Conservation (phyloP, 30 jellyfish, hydroid and myxozoan genomes). For the Aurelia sp. region DNA sequence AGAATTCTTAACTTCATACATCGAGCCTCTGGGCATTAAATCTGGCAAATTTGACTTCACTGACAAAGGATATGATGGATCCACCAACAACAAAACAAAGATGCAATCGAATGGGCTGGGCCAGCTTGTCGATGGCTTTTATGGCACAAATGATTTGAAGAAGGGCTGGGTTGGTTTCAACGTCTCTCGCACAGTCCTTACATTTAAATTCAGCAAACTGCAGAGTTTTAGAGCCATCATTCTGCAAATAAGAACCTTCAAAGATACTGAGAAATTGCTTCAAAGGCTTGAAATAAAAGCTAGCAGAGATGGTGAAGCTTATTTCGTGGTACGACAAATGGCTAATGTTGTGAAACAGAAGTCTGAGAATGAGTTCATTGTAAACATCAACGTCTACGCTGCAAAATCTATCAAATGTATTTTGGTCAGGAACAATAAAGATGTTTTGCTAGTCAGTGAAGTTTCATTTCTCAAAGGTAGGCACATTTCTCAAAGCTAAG, state of each 20-base stretch:
- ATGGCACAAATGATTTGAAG: conserved; percentile 53
- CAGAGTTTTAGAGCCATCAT: conserved; percentile 33
- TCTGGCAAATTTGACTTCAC: conserved; percentile 60
- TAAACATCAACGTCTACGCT: conserved; percentile 19
- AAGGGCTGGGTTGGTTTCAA: conserved; percentile 77
- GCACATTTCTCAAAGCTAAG: not conserved
- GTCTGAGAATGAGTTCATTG: not conserved
- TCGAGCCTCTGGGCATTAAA: conserved; percentile 58
- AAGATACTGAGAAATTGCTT: conserved; percentile 2
- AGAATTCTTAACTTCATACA: conserved; percentile 49
- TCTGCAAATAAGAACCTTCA: conserved; percentile 29
- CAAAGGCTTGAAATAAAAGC: conserved; percentile 36
- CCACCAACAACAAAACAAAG: not conserved
- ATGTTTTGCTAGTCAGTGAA: conserved; percentile 62
- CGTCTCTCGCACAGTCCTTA: conserved; percentile 13
- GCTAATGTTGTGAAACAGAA: conserved; percentile 1
- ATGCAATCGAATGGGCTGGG: conserved; percentile 47
- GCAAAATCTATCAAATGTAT: conserved; percentile 39
- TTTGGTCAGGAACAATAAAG: not conserved
- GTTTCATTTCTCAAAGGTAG: conserved; percentile 56
- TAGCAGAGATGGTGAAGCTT: conserved; percentile 41
- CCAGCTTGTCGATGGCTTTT: conserved; percentile 42
- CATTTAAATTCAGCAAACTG: conserved; percentile 35
- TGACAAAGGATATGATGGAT: conserved; percentile 67
- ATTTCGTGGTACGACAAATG: conserved; percentile 12